Conservation (phyloP, 2,888 invertebrate species). For the Thumatha senex region DNA sequence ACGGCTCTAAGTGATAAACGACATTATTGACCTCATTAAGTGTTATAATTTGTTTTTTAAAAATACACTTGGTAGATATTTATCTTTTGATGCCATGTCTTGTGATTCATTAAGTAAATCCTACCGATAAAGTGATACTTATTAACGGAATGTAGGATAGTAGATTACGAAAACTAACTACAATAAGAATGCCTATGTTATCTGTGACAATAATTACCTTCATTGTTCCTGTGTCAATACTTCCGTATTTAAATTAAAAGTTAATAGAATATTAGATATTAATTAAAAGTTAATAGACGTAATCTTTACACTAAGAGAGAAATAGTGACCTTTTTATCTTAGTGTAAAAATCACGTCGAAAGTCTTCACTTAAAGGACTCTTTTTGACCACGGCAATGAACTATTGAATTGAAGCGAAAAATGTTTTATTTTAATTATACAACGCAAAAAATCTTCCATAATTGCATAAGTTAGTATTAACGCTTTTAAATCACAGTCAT, state of each 20-base stretch:
- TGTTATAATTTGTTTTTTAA: neutral
- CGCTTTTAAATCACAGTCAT: slow-evolving; percentile 23
- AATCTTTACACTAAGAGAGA: too few species aligned
- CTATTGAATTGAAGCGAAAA: neutral
- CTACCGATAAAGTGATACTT: neutral
- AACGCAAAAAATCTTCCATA: neutral
- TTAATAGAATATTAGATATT: too few species aligned
- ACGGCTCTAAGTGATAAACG: neutral
- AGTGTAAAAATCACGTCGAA: too few species aligned
- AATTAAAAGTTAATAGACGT: too few species aligned
- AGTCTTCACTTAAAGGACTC: too few species aligned
- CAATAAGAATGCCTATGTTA: too few species aligned
- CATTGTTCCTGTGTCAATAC: neutral
- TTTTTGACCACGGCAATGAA: neutral
- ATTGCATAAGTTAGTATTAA: slow-evolving; percentile 2
- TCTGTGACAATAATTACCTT: too few species aligned
- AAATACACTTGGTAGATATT: neutral
- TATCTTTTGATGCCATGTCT: neutral
- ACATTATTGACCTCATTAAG: neutral
- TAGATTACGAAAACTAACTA: neutral
- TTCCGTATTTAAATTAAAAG: neutral
- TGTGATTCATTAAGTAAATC: neutral
- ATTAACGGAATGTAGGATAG: neutral
- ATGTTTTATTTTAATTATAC: neutral
- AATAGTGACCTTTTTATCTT: too few species aligned